Conservation (phyloP, 2,888 invertebrate genomes). For the Caenorhabditis angaria region DNA sequence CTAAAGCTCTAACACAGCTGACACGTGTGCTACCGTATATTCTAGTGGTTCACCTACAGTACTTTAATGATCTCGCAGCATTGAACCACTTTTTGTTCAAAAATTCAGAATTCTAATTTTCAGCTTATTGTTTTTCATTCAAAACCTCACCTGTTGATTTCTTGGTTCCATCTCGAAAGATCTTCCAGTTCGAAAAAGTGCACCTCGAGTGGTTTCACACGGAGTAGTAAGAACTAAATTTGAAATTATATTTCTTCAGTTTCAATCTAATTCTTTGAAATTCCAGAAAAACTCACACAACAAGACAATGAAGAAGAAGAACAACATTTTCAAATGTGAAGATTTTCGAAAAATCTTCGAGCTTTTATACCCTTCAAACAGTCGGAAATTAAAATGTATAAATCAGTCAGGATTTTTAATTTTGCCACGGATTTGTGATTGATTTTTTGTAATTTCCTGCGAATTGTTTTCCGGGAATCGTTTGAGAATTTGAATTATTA, state of each 20-base stretch:
- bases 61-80: too few relatives aligned
- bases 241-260: background rate
- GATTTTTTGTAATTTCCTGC: background rate
- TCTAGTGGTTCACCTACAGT: too few relatives aligned
- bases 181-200: background rate
- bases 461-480: background rate
- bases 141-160: background rate
- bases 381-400: background rate
- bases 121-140: too few relatives aligned
- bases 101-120: background rate
- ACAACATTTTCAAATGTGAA: background rate
- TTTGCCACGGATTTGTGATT: background rate
- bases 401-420: background rate
- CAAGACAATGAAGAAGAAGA: background rate
- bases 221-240: background rate
- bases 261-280: background rate
- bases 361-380: background rate
- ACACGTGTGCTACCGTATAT: too few relatives aligned
- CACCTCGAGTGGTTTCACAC: background rate
- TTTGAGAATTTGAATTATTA: background rate
- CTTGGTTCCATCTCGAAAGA: background rate
- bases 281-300: background rate
- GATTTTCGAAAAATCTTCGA: background rate
- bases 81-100: background rate
- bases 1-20: too few relatives aligned